A percentile compares a stretch with the other conserved stretches of the same genome.
These are phyloP conservation scores for Bradypodion pumilum DNA, from an alignment of 2,797 vertebrate species.

Conservation along the genomic window DNA sequence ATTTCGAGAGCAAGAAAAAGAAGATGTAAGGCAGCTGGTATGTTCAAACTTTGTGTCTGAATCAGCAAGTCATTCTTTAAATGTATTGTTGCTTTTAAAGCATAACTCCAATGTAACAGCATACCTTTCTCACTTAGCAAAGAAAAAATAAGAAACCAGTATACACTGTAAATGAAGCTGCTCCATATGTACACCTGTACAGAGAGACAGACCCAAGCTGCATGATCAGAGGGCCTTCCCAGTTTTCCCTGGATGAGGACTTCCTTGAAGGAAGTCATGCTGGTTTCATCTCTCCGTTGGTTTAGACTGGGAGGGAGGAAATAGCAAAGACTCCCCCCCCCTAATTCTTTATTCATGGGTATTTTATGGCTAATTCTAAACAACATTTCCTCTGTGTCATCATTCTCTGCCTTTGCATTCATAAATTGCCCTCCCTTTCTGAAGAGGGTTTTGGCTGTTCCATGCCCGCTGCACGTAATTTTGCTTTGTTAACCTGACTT, in stretches of 20 bases:
- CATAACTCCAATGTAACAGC: neutral
- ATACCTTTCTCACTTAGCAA: neutral
- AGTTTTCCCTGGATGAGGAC: neutral
- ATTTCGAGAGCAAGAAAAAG: slow-evolving; percentile 10
- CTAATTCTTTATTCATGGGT: neutral
- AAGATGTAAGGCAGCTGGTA: neutral
- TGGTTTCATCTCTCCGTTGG: neutral
- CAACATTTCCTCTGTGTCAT: neutral
- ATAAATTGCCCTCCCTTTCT: neutral
- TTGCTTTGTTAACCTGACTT: neutral
- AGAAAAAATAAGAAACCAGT: neutral
- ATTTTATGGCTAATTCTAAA: neutral
- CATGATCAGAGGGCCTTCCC: neutral
- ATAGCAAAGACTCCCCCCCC: neutral
- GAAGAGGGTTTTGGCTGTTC: neutral
- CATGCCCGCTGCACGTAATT: neutral
- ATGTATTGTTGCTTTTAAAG: neutral
- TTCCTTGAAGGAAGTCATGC: neutral
- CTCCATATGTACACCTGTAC: neutral
- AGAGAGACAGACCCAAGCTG: neutral
- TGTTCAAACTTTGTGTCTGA: neutral
- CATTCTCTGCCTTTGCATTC: neutral
- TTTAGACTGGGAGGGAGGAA: neutral
- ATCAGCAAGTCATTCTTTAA: neutral
- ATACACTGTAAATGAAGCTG: neutral